Evolutionary conservation across 2,113 vertebrate genomes (phyloP).

Genomic region (Cyprinodon variegatus): DNA sequence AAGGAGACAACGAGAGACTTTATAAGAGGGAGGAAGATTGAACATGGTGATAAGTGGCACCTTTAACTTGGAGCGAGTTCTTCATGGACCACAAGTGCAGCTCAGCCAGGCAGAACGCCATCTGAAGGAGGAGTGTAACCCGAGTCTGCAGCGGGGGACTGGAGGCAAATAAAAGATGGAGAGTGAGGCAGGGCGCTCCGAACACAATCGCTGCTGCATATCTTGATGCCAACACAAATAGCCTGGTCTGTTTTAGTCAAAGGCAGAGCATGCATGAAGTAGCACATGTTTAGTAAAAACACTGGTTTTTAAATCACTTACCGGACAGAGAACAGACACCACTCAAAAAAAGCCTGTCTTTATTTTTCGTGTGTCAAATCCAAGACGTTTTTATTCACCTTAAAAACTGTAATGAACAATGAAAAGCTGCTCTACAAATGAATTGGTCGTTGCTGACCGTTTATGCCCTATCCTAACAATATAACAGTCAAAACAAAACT

Average conservation of each 20-base stretch:
- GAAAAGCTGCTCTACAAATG: not conserved
- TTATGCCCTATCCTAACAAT: not conserved
- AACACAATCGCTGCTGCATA: constrained; percentile 58
- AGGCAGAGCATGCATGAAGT: constrained; percentile 19
- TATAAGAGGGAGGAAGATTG: constrained; percentile 46
- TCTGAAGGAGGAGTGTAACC: constrained; percentile 80
- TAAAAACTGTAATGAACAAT: not conserved
- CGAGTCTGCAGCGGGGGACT: constrained; percentile 73
- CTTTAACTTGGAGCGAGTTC: constrained; percentile 87
- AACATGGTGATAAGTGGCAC: constrained; percentile 78
- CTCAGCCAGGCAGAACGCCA: constrained; percentile 96
- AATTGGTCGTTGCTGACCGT: not conserved
- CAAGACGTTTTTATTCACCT: not conserved
- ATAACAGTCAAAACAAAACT: no score
- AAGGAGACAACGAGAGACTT: constrained; percentile 30
- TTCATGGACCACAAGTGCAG: constrained; percentile 95
- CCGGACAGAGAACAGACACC: not conserved
- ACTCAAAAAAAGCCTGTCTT: not conserved
- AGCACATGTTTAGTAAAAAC: not conserved
- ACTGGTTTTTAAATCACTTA: not conserved
- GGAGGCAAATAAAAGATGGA: constrained; percentile 51
- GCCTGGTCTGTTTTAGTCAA: constrained; percentile 3
- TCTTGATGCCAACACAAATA: constrained; percentile 46
- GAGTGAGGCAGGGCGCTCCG: constrained; percentile 21
- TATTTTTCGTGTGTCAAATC: no score